Conservation (phyloP, 2,113 vertebrate species). For the Odocoileus virginianus region DNA sequence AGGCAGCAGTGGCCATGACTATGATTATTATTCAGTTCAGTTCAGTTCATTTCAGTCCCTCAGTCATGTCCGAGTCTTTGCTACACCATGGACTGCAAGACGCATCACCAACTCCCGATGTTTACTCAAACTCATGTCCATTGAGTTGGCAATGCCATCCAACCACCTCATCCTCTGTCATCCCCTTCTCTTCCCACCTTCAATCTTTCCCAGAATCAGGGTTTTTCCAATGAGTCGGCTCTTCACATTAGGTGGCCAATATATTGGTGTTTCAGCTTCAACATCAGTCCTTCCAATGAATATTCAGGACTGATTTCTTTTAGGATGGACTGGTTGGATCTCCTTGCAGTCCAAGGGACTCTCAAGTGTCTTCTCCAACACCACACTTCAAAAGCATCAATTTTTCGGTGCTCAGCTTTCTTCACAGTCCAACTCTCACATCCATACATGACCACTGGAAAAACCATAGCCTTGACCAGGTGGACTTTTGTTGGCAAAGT, state of each 20-base stretch:
- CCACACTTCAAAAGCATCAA: neutral
- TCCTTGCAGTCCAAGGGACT: neutral
- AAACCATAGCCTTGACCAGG: too few species aligned
- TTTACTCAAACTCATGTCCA: neutral
- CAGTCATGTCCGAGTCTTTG: neutral
- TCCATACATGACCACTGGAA: too few species aligned
- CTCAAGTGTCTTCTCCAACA: neutral
- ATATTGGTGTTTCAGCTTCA: neutral
- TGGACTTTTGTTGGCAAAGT: too few species aligned
- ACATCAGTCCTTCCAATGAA: neutral
- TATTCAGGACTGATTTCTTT: neutral
- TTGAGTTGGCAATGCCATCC: neutral
- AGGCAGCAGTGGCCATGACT: neutral
- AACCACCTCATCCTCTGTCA: rapidly evolving
- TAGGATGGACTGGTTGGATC: neutral
- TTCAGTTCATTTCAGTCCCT: neutral
- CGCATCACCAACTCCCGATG: rapidly evolving
- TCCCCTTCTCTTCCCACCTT: rapidly evolving
- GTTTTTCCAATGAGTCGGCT: rapidly evolving
- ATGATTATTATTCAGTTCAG: neutral
- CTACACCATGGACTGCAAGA: neutral
- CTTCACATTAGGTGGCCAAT: neutral
- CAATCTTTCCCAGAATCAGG: neutral
- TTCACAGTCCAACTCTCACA: too few species aligned
- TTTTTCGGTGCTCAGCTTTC: too few species aligned